These are phyloP conservation scores for Hemithea aestivaria DNA, from an alignment of 2,888 invertebrate species.

Conservation along the genomic window DNA sequence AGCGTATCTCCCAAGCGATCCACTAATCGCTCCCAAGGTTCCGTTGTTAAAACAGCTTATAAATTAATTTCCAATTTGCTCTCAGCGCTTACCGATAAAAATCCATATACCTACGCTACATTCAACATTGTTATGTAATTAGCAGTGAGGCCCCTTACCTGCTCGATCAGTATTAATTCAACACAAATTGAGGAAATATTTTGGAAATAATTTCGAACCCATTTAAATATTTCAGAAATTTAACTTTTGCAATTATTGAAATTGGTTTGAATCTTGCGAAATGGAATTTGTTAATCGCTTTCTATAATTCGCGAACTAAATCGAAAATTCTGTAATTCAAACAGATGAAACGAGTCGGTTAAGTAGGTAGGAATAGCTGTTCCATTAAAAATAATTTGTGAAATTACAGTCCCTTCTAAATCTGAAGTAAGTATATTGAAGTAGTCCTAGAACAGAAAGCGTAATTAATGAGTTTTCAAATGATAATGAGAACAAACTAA, in stretches of 20 bases:
- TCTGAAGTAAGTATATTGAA: constrained; percentile 6
- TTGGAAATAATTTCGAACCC: constrained; percentile 29
- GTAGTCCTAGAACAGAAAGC: constrained; percentile 5
- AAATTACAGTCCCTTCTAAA: constrained; percentile 16
- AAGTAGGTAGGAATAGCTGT: constrained; percentile 12
- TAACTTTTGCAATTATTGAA: constrained; percentile 42
- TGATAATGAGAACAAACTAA: constrained; percentile 15
- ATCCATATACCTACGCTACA: constrained; percentile 20
- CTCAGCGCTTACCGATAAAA: constrained; percentile 12
- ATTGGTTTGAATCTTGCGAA: constrained; percentile 29
- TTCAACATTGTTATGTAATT: constrained; percentile 24
- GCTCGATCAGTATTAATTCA: constrained; percentile 33
- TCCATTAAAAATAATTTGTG: constrained; percentile 30
- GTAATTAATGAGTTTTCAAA: constrained; percentile 13
- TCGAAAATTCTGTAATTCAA: constrained; percentile 30
- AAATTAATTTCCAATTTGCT: constrained; percentile 7
- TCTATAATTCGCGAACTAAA: constrained; percentile 26
- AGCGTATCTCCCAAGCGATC: constrained; percentile 3
- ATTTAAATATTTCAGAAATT: constrained; percentile 29
- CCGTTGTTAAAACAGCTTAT: constrained; percentile 1
- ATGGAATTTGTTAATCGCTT: constrained; percentile 28
- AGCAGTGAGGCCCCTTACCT: constrained; percentile 20
- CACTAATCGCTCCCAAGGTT: constrained; percentile 3
- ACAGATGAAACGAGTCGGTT: constrained; percentile 24
- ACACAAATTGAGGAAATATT: constrained; percentile 33